phyloP scores from a whole-genome alignment of 2,888 invertebrate genomes.

The Epinotia nisella region DNA sequence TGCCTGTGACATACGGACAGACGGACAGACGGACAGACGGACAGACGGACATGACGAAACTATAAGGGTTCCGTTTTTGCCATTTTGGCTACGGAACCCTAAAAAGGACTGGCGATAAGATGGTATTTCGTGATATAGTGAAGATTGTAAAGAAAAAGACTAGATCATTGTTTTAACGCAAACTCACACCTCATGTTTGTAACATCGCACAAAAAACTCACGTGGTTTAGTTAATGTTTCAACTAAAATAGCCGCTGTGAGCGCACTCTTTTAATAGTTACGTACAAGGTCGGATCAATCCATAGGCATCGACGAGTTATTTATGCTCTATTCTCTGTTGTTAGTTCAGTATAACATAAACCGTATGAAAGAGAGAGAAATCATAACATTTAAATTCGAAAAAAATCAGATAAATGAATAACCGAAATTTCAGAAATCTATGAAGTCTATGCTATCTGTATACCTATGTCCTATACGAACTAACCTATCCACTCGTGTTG shows the following conservation, averaged over 20 bases:
- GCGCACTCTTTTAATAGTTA: constrained; percentile 38
- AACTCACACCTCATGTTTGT: neutral
- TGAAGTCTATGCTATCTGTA: no score
- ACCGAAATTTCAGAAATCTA: no score
- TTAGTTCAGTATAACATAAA: neutral
- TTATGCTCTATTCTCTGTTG: neutral
- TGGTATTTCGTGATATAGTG: constrained; percentile 16
- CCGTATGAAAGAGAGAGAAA: neutral
- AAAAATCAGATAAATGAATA: neutral
- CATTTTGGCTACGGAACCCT: no score
- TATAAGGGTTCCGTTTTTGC: no score
- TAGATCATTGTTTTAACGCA: constrained; percentile 10
- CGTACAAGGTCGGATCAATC: constrained; percentile 37
- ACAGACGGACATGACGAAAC: no score
- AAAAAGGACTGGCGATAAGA: constrained; percentile 25
- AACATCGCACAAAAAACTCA: neutral
- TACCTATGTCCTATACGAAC: no score
- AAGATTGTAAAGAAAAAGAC: constrained; percentile 3
- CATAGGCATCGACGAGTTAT: constrained; percentile 24
- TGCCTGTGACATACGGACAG: no score
- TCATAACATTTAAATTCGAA: neutral
- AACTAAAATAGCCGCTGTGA: constrained; percentile 31
- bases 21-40: no score
- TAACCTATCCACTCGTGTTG: neutral
- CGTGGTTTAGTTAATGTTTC: constrained; percentile 17